Base-by-base conservation (phyloP, 2,797 vertebrate genomes). In the Eupleurogrammus muticus region DNA sequence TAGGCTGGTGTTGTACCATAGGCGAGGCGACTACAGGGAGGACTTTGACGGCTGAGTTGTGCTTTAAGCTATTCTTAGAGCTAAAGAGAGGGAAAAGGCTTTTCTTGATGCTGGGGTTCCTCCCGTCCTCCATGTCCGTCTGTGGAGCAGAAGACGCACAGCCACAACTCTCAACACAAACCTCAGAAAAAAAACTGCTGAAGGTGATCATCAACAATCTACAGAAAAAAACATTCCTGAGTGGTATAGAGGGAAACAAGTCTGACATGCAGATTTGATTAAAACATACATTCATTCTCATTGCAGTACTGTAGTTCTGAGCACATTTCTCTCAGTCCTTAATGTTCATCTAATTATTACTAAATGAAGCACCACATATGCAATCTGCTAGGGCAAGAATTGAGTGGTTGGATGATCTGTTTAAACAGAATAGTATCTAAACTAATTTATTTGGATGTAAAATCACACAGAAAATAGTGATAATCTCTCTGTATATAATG, bases 21-120 rank as follows among this genome's bases (percentile, higher is more conserved):
- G 97, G 96, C 85, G 97, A 96, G 94, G 96, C 94, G 92, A 98
- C 96, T 95, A 98, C 96, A 92, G 98, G 97, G 86, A 98, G 96
- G 92, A 96, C 96, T 97, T 97, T 98, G 95, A 96, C 96, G 94
- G 97, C 97, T 90, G 97, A 95, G 90, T 95, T 98, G 97, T 96
- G 96, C 95, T 99, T 99, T 96, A 99, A 95, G 95, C 96, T 97
- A 96, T 95, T 99, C 96, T 99, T 99, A 96, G 98, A 97, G 96
- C 96, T 98, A 97, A 99, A 99, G 95, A 99, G 96, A 92, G 98
- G 98, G 90, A 99, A 99, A 94, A 99, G 97, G 93, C 97, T 97
- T 97, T 99, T 99, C 97, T 96, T 99, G 96, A 99, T 97, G 96
- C 95, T 96, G 81, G 97, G 98, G 94, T 97, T 99, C 95, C 97